These are phyloP conservation scores for Antedon bifida DNA, from an alignment of 35 echinoderm and acorn worm genomes.

Conservation along the genomic window DNA sequence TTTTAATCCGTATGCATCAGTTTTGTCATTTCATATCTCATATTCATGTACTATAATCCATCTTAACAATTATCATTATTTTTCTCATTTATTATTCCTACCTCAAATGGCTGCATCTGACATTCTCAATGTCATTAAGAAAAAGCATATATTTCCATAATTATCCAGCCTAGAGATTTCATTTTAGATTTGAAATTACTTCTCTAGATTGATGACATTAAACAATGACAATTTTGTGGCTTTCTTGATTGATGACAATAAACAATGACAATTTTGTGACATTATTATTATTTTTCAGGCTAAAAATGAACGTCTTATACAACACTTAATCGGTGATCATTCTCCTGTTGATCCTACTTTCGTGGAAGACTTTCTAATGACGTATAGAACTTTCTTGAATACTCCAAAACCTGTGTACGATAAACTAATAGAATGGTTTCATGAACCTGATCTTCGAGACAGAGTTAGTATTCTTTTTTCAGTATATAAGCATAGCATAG, in stretches of 20 bases:
- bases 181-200: not conserved
- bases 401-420: conserved; percentile 55
- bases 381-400: conserved; percentile 59
- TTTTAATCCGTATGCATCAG: no score
- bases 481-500: no score
- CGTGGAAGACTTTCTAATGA: conserved; percentile 97
- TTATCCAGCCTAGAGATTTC: not conserved
- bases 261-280: conserved; percentile 5
- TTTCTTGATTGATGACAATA: no score
- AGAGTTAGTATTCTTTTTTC: conserved; percentile 38
- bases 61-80: not conserved
- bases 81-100: not conserved
- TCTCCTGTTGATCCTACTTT: conserved; percentile 89
- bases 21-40: no score
- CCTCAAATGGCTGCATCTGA: not conserved
- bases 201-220: not conserved
- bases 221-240: not conserved
- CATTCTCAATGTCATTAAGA: not conserved
- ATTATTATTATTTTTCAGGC: conserved; percentile 31
- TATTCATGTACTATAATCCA: no score
- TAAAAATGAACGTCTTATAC: conserved; percentile 53
- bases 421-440: conserved; percentile 61
- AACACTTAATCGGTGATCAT: conserved; percentile 71
- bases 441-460: conserved; percentile 54
- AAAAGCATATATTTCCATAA: not conserved